Conservation (phyloP, 2,113 vertebrate genomes). For the Raja brachyura region DNA sequence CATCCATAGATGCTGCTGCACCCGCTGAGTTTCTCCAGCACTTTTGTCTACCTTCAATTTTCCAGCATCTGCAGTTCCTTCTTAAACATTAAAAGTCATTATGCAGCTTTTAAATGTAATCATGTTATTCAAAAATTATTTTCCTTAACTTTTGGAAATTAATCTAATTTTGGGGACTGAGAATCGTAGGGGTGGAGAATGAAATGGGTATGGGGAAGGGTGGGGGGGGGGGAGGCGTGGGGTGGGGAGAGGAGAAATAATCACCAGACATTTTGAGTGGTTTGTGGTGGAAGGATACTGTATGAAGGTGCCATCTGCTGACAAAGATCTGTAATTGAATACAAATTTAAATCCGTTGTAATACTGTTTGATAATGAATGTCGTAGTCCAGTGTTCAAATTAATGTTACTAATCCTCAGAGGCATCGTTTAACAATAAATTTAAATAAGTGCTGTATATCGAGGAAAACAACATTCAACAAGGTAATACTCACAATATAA, state of each 20-base stretch:
- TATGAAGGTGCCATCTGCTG: constrained; percentile 1
- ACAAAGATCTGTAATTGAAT: background rate
- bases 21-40: too few species aligned
- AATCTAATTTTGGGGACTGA: background rate
- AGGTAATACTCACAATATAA: background rate
- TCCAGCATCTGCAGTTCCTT: too few species aligned
- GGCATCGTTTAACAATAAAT: background rate
- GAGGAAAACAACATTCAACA: background rate
- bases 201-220: background rate
- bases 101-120: background rate
- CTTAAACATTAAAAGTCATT: background rate
- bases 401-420: background rate
- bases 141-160: background rate
- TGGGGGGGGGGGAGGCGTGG: background rate
- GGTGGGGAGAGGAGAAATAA: too few species aligned
- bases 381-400: background rate
- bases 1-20: too few species aligned
- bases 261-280: background rate
- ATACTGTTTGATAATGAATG: background rate
- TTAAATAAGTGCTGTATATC: background rate
- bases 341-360: background rate
- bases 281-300: background rate
- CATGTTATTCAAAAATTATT: background rate
- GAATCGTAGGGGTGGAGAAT: background rate
- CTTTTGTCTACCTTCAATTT: too few species aligned